Base-by-base conservation (phyloP, 2,797 vertebrate genomes). In the Cirrhinus mrigala region DNA sequence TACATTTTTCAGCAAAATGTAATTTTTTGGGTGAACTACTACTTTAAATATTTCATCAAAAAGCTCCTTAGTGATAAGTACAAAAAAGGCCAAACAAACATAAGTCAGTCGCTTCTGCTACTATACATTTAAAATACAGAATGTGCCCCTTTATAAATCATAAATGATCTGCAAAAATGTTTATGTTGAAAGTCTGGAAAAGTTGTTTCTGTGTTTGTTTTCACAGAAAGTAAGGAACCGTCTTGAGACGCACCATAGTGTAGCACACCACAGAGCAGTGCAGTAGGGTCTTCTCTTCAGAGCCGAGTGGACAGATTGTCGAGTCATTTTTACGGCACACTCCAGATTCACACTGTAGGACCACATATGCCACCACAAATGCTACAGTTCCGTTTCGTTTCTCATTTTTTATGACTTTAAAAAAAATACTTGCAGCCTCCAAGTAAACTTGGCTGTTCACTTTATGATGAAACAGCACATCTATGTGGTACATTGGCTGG, bases 311-410 rank as follows among this genome's bases (percentile, higher is more conserved):
- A 86, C 86, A 90, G 89, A 86, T 88, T 91, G 89, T 52, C 18
- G 62, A 88, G 85, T 83, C 81, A 83, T 82, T 87, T 74, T 68
- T 46, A 80, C 83, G 66, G 71, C 82, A 82, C 70, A 68, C 60
- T 87, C 83, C 89, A 88, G 86, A 84, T 84, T 74, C 81, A 82
- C 87, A 86, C 80, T 77, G 79, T 84, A 75, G 85, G 85, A 74
- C 48, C 69, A 74, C 90, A 91, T 89, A 90, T 88, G 90, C 69
- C 85, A 86, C 68, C 68, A 85, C 84, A 87, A 87, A 89, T 84
- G 85, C 52, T 80, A 74, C 68, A 66, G 44, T 83, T 83, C 82
- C n/a, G 73, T 87, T 82, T 64, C 18, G 3, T 29, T 70, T 60
- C 48, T 69, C 29, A 52, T 82, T 20, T 66, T 46, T 70, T 56